phyloP scores from a whole-genome alignment of 2,797 vertebrate species.

The Esox masquinongy region DNA sequence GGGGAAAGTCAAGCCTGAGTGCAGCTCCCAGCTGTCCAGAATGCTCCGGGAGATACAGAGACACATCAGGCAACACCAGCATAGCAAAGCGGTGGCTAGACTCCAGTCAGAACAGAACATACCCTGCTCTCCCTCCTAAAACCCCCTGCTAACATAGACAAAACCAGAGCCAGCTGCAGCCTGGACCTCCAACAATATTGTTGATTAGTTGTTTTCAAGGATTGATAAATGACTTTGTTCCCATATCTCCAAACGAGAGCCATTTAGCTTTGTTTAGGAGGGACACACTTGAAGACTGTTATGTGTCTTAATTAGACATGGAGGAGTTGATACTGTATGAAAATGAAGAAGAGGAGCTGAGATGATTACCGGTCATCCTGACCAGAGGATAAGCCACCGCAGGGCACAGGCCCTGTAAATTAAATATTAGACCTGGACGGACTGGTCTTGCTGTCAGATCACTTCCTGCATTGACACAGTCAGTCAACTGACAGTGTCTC shows the following conservation, averaged over 20 bases:
- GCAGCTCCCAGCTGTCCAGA: conserved; percentile 1
- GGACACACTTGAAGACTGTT: neutral
- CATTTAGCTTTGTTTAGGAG: neutral
- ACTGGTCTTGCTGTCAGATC: too few relatives aligned
- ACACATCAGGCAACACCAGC: neutral
- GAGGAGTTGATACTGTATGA: neutral
- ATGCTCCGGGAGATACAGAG: conserved; percentile 1
- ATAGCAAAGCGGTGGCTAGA: conserved; percentile 31
- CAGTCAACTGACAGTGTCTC: too few relatives aligned
- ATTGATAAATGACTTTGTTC: neutral
- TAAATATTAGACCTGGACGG: too few relatives aligned
- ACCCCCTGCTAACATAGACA: neutral
- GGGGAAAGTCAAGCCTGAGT: conserved; percentile 27
- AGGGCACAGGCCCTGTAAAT: too few relatives aligned
- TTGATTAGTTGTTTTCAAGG: neutral
- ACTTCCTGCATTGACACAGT: too few relatives aligned
- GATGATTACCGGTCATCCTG: too few relatives aligned
- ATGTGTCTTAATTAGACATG: neutral
- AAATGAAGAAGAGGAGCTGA: too few relatives aligned
- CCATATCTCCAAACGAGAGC: neutral
- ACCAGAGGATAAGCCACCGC: too few relatives aligned
- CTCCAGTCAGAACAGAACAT: conserved; percentile 22
- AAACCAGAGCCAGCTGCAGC: neutral
- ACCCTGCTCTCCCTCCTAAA: conserved; percentile 17
- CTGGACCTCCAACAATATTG: neutral